A percentile compares a stretch with the other conserved stretches of the same genome.
These are phyloP conservation scores for Phyllotreta striolata DNA, from an alignment of 2,888 invertebrate genomes.

Conservation along the genomic window DNA sequence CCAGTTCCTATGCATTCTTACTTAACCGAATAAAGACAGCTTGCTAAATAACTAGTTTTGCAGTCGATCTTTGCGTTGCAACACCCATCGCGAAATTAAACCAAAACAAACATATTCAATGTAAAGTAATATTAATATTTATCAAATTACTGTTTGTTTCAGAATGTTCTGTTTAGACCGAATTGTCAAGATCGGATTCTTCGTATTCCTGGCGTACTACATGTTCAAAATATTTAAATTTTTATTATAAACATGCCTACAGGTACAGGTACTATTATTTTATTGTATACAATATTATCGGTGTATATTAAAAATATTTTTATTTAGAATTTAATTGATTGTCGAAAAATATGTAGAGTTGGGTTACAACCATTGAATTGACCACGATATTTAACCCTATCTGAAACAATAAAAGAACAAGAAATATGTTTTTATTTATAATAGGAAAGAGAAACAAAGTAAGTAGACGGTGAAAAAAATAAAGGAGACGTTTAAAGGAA, in stretches of 20 bases:
- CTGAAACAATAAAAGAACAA: too few species aligned
- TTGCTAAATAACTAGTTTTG: too few species aligned
- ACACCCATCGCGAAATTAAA: too few species aligned
- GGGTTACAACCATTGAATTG: constrained; percentile 20
- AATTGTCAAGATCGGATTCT: constrained; percentile 73
- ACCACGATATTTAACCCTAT: constrained; percentile 10
- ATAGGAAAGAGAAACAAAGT: too few species aligned
- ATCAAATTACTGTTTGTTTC: constrained; percentile 55
- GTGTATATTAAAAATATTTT: background rate
- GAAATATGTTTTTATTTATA: too few species aligned
- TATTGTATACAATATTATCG: background rate
- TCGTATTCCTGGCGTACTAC: constrained; percentile 70
- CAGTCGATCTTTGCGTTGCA: too few species aligned
- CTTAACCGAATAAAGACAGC: too few species aligned
- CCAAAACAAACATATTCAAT: too few species aligned
- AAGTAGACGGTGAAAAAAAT: too few species aligned
- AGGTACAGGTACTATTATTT: background rate
- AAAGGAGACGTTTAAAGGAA: too few species aligned
- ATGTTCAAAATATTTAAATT: constrained; percentile 45
- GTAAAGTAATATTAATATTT: background rate
- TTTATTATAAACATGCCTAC: constrained; percentile 7
- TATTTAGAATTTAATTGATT: background rate
- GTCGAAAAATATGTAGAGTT: constrained; percentile 29
- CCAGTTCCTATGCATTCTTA: too few species aligned
- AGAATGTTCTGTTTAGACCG: constrained; percentile 90